Evolutionary conservation across 2,888 invertebrate species (phyloP).

Genomic region (Drosophila rellima): DNA sequence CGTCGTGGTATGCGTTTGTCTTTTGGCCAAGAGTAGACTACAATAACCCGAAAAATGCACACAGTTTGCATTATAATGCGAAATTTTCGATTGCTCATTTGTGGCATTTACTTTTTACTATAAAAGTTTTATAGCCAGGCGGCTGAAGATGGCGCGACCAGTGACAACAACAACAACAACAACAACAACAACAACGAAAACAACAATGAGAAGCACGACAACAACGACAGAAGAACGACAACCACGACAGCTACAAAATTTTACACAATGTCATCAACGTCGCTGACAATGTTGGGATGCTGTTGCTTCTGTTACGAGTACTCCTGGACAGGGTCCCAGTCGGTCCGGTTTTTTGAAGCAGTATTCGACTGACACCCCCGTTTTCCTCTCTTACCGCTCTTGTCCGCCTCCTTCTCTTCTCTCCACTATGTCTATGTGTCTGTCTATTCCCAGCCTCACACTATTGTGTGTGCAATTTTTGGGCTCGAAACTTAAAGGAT

Average conservation of each 20-base stretch:
- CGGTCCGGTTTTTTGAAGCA: constrained; percentile 23
- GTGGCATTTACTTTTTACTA: constrained; percentile 81
- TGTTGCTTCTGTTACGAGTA: constrained; percentile 9
- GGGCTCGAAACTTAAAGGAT: constrained; percentile 77
- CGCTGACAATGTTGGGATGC: constrained; percentile 60
- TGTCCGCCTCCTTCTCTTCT: not conserved
- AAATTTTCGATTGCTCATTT: constrained; percentile 84
- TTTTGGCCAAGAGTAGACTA: constrained; percentile 66
- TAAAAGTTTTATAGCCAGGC: constrained; percentile 74
- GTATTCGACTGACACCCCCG: constrained; percentile 23
- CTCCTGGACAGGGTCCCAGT: constrained; percentile 26
- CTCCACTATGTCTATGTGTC: constrained; percentile 2
- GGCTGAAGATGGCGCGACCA: constrained; percentile 55
- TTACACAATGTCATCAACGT: constrained; percentile 77
- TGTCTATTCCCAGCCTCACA: constrained; percentile 36
- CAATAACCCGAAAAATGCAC: constrained; percentile 80
- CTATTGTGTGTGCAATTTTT: constrained; percentile 73
- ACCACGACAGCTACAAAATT: constrained; percentile 69
- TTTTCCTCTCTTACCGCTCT: not conserved
- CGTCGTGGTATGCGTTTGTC: constrained; percentile 69
- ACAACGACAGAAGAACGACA: constrained; percentile 26
- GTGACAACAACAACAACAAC: constrained; percentile 16
- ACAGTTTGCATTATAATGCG: constrained; percentile 82
- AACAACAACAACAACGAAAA: constrained; percentile 15
- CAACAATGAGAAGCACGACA: not conserved